These are phyloP conservation scores for Caenorhabditis tropicalis DNA, from an alignment of 1,140 invertebrate genomes.

Conservation along the genomic window DNA sequence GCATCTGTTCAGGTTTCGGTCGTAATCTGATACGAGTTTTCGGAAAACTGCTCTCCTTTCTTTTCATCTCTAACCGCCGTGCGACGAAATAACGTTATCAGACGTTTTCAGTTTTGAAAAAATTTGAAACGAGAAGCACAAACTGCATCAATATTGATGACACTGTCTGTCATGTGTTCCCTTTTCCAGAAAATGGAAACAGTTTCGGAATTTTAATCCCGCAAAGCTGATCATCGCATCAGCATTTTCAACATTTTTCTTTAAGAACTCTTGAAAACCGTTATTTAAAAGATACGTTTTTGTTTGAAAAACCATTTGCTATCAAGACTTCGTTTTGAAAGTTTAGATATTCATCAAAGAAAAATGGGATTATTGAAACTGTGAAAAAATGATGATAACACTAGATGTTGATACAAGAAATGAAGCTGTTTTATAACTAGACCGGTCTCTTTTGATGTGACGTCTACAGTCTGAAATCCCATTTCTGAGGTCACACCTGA, in stretches of 20 bases:
- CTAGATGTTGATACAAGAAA: too few relatives aligned
- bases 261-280: not conserved
- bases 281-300: too few relatives aligned
- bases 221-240: too few relatives aligned
- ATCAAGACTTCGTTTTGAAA: too few relatives aligned
- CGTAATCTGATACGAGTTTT: constrained; percentile 42
- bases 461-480: not conserved
- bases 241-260: too few relatives aligned
- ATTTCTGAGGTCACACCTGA: not conserved
- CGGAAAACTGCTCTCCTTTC: constrained; percentile 39
- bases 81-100: constrained; percentile 26
- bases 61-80: constrained; percentile 38
- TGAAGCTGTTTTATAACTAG: too few relatives aligned
- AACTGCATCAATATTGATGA: not conserved
- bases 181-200: not conserved
- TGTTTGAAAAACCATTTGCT: too few relatives aligned
- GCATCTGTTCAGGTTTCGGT: constrained; percentile 44
- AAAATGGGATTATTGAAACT: too few relatives aligned
- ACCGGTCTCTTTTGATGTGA: not conserved
- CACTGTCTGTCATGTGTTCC: not conserved
- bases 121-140: not conserved
- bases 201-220: not conserved
- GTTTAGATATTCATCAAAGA: too few relatives aligned
- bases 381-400: too few relatives aligned
- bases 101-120: constrained; percentile 22